These are phyloP conservation scores for Oncorhynchus gorbuscha DNA, from an alignment of 2,113 vertebrate genomes.

Conservation along the genomic window DNA sequence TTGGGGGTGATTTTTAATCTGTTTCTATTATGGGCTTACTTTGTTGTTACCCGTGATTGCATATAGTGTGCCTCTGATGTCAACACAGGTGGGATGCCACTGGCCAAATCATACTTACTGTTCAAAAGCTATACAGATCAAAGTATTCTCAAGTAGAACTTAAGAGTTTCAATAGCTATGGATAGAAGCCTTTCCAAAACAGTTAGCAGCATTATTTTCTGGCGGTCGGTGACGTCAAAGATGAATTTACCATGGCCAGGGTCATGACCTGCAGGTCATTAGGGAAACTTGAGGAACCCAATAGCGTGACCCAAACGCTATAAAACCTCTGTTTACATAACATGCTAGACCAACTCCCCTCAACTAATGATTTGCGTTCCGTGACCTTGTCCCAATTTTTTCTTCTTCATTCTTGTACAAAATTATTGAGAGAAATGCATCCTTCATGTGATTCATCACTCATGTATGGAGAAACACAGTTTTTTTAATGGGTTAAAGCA, in stretches of 20 bases:
- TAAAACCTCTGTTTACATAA: conserved; percentile 8
- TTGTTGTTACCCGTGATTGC: conserved; percentile 34
- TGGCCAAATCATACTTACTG: neutral
- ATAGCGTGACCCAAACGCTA: neutral
- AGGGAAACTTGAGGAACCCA: conserved; percentile 8
- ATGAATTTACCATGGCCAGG: conserved; percentile 40
- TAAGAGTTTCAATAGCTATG: too few species aligned
- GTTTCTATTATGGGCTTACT: neutral
- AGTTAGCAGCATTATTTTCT: neutral
- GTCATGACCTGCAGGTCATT: conserved; percentile 38
- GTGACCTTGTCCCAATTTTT: too few species aligned
- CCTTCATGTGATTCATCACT: too few species aligned
- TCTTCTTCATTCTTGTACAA: neutral
- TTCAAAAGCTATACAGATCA: too few species aligned
- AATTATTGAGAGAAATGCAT: too few species aligned
- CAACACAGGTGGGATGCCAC: conserved; percentile 8
- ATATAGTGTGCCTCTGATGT: conserved; percentile 29
- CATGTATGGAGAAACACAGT: too few species aligned
- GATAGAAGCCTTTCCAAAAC: conserved; percentile 3
- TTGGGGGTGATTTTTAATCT: neutral
- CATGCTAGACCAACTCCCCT: neutral
- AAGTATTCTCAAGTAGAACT: too few species aligned
- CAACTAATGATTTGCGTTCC: too few species aligned
- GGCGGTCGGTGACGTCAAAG: conserved; percentile 38
- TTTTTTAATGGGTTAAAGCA: too few species aligned